These are phyloP conservation scores for Anoplius nigerrimus DNA, from an alignment of 2,888 invertebrate genomes.

Conservation along the genomic window DNA sequence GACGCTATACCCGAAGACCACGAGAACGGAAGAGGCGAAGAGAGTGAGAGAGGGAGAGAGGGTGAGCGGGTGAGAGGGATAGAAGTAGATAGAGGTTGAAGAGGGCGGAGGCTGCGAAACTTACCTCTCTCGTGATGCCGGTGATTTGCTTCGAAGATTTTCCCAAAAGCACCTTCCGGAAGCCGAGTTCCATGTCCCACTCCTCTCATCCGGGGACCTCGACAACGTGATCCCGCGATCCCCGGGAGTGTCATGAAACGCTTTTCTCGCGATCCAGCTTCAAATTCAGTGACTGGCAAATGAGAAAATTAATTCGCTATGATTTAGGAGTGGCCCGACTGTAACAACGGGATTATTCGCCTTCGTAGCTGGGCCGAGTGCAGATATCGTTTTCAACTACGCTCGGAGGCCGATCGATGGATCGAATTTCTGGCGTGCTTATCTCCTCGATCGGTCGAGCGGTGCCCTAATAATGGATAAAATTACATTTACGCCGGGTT, in stretches of 20 bases:
- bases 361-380: not conserved
- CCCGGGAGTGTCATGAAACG: constrained; percentile 35
- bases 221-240: constrained; percentile 29
- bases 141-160: constrained; percentile 59
- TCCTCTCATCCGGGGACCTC: constrained; percentile 17
- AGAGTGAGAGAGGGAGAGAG: constrained; percentile 10
- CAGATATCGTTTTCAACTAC: not conserved
- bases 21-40: not conserved
- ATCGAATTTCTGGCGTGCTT: too few species aligned
- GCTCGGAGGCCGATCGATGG: too few species aligned
- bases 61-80: too few species aligned
- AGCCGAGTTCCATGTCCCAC: constrained; percentile 41
- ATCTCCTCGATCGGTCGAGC: too few species aligned
- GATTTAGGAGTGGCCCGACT: constrained; percentile 21
- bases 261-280: constrained; percentile 24
- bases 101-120: constrained; percentile 47
- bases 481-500: too few species aligned
- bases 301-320: constrained; percentile 23
- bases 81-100: constrained; percentile 29
- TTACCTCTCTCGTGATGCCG: constrained; percentile 50
- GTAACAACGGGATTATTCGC: constrained; percentile 3
- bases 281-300: constrained; percentile 40
- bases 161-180: constrained; percentile 48
- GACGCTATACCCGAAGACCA: constrained; percentile 43
- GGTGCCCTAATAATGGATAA: too few species aligned